Evolutionary conservation across 2,113 vertebrate genomes (phyloP).

Genomic region (Anseranas semipalmata): DNA sequence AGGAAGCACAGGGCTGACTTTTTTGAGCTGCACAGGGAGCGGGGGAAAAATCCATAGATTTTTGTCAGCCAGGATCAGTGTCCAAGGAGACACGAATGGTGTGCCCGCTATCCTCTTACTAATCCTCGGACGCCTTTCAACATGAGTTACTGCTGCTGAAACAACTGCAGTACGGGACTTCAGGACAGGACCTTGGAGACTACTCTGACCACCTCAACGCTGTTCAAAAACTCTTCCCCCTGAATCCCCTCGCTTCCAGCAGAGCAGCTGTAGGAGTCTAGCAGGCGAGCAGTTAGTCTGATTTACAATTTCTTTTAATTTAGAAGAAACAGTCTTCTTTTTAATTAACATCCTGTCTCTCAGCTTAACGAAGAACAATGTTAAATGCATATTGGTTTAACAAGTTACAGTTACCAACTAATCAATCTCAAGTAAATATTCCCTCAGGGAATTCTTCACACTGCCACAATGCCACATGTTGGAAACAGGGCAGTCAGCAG

Average conservation of each 20-base stretch:
- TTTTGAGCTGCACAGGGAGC: background rate
- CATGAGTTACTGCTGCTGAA: background rate
- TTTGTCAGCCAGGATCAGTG: background rate
- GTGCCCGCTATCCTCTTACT: background rate
- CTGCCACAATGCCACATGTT: background rate
- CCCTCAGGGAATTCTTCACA: background rate
- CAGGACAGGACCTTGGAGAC: background rate
- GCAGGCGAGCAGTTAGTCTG: background rate
- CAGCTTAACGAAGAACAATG: constrained; percentile 1
- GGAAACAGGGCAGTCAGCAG: background rate
- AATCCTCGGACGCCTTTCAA: background rate
- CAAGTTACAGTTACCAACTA: constrained; percentile 4
- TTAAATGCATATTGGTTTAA: background rate
- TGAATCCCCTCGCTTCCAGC: background rate
- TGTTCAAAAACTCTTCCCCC: background rate
- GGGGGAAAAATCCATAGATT: background rate
- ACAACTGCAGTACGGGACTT: background rate
- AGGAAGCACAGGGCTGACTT: background rate
- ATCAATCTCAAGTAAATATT: background rate
- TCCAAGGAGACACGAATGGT: background rate
- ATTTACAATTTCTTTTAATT: background rate
- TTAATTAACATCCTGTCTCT: background rate
- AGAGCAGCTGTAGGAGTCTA: background rate
- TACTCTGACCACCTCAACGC: background rate
- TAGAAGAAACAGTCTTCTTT: background rate